Base-by-base conservation (phyloP, 2,113 vertebrate genomes). In the Neomonachus schauinslandi region DNA sequence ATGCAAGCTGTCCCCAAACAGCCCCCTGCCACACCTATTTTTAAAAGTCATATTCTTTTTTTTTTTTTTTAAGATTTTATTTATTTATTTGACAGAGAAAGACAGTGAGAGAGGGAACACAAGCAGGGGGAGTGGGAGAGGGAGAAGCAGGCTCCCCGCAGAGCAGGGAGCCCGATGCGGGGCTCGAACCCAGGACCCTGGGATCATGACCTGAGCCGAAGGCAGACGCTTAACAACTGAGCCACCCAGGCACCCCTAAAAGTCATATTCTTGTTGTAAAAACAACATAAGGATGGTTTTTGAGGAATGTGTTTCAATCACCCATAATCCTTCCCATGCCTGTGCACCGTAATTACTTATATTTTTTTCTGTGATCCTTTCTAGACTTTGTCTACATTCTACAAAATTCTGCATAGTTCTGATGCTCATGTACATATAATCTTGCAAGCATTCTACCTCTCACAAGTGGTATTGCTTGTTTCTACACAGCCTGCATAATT, bases 381-480 rank as follows among this genome's bases (percentile, higher is more conserved):
- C 87, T 83, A 51, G 90, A 36, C 72, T 95, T 85, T 79, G 72
- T 89, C 89, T 80, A 5, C 33, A 39, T 67, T 59, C 86, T 16
- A 57, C 53, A 16, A 53, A 36, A 51, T 39, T 83, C 72, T 89
- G 74, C 69, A 31, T 6, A 57, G 65, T 31, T 96, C 74, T 88
- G 90, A 83, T 84, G 8, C 61, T 83, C 5, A 0, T 36, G 61
- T 63, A 61, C 4, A 0, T 22, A 19, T 42, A 33, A 84, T 57
- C 57, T 74, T 53, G 71, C 33, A 80, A 96, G 77, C 53, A 57
- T 74, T 53, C 80, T 94, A 57, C 51, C 71, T 94, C 87, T 91
- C 80, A 31, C 77, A 95, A 97, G 69, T 42, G 36, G 80, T 71
- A 71, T 51, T 87, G n/a, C 80, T 74, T 71, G 65, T 74, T 92